Evolutionary conservation across 1,140 invertebrate species (phyloP), one percentile per base, ranked within the genome.

Genomic region (Potamilus streckersoni): DNA sequence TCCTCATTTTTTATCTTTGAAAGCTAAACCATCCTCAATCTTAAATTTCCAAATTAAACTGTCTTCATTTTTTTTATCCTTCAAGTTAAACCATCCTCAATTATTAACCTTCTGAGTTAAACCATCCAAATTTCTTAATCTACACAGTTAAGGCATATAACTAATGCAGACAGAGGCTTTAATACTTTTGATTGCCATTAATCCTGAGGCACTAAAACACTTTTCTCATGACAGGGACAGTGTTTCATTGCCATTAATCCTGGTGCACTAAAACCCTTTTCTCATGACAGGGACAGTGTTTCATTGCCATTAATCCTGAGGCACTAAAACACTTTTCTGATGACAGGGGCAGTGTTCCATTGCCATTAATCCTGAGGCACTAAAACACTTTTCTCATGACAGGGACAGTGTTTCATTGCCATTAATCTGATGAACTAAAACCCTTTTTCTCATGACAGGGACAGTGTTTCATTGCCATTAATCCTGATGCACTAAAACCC

Each of bases 171-270:
- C 38, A 49, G 6, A 49, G 38, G 38, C 11, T 49, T 49, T 49
- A 49, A 49, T 49, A 11, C 11, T 38, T 84, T 98, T 97, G 88
- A 93, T 98, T 56, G 96, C 95, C 0, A 92, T 98, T 13, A 92
- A 98, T 91, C 96, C 96, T 0, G 91, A 93, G 8, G 93, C 91
- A 80, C 56, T 13, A n/a, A n/a, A n/a, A n/a, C n/a, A n/a, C n/a
- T 27, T 71, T 72, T 73, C 58, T 64, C 27, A 11, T 80, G 83
- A 13, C 95, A 71, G 83, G 96, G 96, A 0, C 97, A 98, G 73
- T 96, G 95, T 84, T 98, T 97, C 88, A 93, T 98, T 56, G 96
- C 95, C 0, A 92, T 98, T 13, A 92, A 98, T 91, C 96, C 96
- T 0, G 91, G 93, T 11, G 93, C 91, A 80, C 56, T 13, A n/a